These are phyloP conservation scores for Chloroceryle aenea DNA, from an alignment of 2,113 vertebrate species.

Conservation along the genomic window DNA sequence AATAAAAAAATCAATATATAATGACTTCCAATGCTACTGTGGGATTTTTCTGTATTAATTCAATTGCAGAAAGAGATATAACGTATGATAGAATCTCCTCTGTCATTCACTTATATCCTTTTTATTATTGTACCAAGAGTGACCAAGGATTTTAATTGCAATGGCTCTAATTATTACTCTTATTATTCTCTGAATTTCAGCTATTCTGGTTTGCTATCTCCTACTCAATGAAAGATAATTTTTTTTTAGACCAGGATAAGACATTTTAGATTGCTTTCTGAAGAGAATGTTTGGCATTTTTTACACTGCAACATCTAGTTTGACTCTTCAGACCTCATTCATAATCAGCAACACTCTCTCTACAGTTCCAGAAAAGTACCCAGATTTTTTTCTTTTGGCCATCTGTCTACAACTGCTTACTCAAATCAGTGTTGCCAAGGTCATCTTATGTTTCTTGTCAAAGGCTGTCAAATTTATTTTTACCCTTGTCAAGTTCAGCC, in stretches of 20 bases:
- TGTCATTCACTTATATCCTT: not conserved
- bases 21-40: not conserved
- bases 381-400: not conserved
- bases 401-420: conserved; percentile 16
- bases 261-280: not conserved
- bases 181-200: not conserved
- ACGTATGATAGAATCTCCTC: not conserved
- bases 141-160: not conserved
- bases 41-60: not conserved
- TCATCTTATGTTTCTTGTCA: conserved; percentile 19
- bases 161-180: not conserved
- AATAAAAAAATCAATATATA: not conserved
- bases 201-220: not conserved
- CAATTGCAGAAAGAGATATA: not conserved
- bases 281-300: not conserved
- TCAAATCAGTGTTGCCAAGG: not conserved
- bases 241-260: not conserved
- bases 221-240: not conserved
- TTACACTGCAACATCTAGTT: not conserved
- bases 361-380: not conserved
- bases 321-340: not conserved
- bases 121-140: not conserved
- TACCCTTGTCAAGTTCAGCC: conserved; percentile 24
- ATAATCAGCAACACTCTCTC: not conserved
- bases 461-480: conserved; percentile 44